Conservation (phyloP, 53 echinoderm and acorn worm genomes). For the Holothuria scabra region DNA sequence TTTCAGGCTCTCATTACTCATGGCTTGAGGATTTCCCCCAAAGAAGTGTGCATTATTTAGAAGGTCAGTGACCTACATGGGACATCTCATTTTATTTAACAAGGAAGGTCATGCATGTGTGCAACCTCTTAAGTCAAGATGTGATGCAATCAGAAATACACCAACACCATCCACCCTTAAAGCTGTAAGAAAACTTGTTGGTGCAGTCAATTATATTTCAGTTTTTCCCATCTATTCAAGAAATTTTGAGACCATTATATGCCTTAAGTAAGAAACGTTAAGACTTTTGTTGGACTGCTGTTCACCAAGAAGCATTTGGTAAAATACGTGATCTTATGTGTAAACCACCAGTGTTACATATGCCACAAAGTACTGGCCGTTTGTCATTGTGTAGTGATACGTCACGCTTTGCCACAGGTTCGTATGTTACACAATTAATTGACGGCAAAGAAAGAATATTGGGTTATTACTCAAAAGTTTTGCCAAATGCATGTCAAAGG, state of each 20-base stretch:
- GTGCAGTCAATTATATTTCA: constrained; percentile 35
- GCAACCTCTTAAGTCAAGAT: constrained; percentile 2
- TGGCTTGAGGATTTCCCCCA: constrained; percentile 18
- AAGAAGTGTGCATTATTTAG: constrained; percentile 38
- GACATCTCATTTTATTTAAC: constrained; percentile 19
- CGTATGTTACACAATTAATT: constrained; percentile 48
- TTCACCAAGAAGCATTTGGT: constrained; percentile 44
- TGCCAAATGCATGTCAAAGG: constrained; percentile 37
- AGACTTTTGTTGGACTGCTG: constrained; percentile 37
- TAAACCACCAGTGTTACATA: constrained; percentile 37
- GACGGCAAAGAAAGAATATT: constrained; percentile 33
- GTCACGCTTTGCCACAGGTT: constrained; percentile 46
- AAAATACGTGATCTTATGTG: constrained; percentile 35
- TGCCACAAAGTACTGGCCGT: constrained; percentile 31
- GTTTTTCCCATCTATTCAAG: constrained; percentile 7
- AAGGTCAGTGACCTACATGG: constrained; percentile 34
- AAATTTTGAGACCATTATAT: constrained; percentile 34
- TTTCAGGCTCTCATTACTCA: not conserved
- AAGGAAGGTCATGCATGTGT: constrained; percentile 19
- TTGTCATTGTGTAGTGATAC: constrained; percentile 50
- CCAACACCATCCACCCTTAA: not conserved
- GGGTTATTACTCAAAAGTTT: constrained; percentile 49
- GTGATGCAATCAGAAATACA: constrained; percentile 5
- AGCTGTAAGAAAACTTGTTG: constrained; percentile 35
- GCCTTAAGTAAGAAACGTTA: constrained; percentile 10